Evolutionary conservation across 2,113 vertebrate species (phyloP).

Genomic region (Osmerus eperlanus): DNA sequence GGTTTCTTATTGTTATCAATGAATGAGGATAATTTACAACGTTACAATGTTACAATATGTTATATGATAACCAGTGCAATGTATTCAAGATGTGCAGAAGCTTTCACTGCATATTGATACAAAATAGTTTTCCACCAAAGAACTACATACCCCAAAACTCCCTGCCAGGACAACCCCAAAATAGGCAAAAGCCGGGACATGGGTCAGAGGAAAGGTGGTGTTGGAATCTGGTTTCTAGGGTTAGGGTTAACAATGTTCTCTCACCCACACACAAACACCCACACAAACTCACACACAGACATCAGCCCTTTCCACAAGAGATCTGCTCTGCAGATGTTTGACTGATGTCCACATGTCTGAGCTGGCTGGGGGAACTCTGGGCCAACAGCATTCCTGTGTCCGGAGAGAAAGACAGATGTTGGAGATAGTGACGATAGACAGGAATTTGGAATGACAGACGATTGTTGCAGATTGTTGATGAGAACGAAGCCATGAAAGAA

Average conservation of each 20-base stretch:
- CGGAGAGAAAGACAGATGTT: conserved; percentile 14
- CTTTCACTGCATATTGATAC: background rate
- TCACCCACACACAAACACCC: conserved; percentile 1
- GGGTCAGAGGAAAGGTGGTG: background rate
- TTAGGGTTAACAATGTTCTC: background rate
- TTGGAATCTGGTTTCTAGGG: background rate
- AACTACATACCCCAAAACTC: too few relatives aligned
- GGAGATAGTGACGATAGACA: background rate
- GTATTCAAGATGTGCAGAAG: background rate
- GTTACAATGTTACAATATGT: background rate
- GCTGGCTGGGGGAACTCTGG: background rate
- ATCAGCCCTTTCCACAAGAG: background rate
- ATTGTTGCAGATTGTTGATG: background rate
- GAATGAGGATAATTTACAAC: background rate
- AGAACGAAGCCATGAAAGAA: too few relatives aligned
- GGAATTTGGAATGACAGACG: background rate
- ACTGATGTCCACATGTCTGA: background rate
- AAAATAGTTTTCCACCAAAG: background rate
- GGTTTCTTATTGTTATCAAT: background rate
- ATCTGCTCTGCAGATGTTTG: background rate
- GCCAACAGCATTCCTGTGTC: conserved; percentile 16
- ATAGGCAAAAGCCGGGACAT: background rate
- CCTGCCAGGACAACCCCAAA: background rate
- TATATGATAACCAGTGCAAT: conserved; percentile 1
- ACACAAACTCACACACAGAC: conserved; percentile 6